Percentiles rank a stretch among this genome's conserved stretches.
Evolutionary conservation across 1,140 invertebrate genomes (phyloP).

Genomic region (Uloborus diversus): DNA sequence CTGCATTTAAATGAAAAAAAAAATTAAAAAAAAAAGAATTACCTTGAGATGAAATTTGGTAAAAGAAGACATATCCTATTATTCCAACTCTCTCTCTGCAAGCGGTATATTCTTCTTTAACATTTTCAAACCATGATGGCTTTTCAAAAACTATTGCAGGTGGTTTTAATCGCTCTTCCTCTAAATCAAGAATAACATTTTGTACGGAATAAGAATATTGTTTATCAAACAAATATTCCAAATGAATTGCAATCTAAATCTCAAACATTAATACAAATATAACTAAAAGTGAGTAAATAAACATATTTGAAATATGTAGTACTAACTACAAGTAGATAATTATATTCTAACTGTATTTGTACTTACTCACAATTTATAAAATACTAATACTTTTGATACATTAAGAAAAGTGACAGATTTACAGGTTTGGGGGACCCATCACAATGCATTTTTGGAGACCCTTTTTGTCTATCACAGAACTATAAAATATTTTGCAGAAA

Average conservation of each 20-base stretch:
- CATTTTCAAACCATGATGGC: slow-evolving; percentile 92
- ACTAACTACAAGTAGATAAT: neutral
- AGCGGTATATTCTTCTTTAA: slow-evolving; percentile 88
- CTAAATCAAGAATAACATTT: no score
- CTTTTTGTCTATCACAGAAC: no score
- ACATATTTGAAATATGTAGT: neutral
- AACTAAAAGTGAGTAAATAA: neutral
- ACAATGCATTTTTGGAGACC: no score
- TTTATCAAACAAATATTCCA: neutral
- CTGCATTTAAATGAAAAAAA: neutral
- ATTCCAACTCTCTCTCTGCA: slow-evolving; percentile 92
- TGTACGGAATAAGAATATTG: neutral
- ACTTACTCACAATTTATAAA: no score
- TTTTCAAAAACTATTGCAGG: slow-evolving; percentile 70
- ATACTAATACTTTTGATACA: no score
- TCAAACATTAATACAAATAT: neutral
- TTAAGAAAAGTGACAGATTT: no score
- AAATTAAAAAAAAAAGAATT: neutral
- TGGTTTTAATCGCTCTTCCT: slow-evolving; percentile 43
- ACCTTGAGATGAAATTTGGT: slow-evolving; percentile 88
- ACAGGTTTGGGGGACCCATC: no score
- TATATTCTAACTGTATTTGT: neutral
- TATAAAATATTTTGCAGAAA: no score
- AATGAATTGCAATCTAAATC: neutral
- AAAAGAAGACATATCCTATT: slow-evolving; percentile 96